Evolutionary conservation across 2,113 vertebrate species (phyloP), one percentile per base, ranked within the genome.

Genomic region (Urocitellus parryii): DNA sequence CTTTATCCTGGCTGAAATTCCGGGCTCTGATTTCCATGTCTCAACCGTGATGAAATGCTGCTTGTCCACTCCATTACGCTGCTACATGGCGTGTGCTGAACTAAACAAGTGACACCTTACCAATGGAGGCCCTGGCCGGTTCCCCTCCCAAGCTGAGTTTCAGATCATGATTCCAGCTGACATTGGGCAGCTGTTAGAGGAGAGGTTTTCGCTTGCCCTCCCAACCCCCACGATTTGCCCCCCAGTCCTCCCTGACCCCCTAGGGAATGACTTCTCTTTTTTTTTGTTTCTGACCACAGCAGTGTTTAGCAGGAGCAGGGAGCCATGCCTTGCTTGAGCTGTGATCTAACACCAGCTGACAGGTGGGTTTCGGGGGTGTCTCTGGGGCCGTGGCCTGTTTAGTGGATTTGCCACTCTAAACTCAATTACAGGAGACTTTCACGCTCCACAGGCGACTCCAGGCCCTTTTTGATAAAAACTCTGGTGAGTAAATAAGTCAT

Each of bases 271-370:
- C 95, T 98, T 98, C 0, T 95, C 94, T 84, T 96, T 92, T 70
- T n/a, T 80, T 83, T 90, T 96, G 77, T 98, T 97, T 96, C 87
- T 86, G 87, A 68, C 90, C 98, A 96, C 96, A 98, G 96, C 97
- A 98, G 97, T 99, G 98, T 99, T 98, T 98, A 98, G 98, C 94
- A 27, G 96, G 96, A 98, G 97, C 96, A 51, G 96, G 96, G 97
- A 97, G 98, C 94, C 98, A 98, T 18, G 98, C 97, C 98, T 98
- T 98, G 97, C 94, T 98, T 98, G 98, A 98, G 98, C 97, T 98
- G 98, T 99, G 99, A 99, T 99, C 98, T 99, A 99, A 99, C 98
- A 98, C 97, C 98, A 99, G 98, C 99, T 99, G 99, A 99, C 99
- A 99, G 99, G 99, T 99, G 99, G 99, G 99, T 99, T 99, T 99